Evolutionary conservation across 2,113 vertebrate genomes (phyloP).

Genomic region (Orycteropus afer): DNA sequence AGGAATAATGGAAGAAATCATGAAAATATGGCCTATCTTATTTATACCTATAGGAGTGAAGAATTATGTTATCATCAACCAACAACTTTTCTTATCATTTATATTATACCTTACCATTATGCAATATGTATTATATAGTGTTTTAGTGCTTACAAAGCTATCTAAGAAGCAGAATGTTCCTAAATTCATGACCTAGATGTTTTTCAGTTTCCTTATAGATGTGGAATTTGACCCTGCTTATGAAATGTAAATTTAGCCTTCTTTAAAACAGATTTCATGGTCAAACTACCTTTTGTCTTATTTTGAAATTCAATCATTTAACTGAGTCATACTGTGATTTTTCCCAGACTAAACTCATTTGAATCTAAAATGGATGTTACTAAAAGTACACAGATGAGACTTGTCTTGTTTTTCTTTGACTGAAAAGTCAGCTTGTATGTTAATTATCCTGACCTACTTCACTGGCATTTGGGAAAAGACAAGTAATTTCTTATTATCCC

Average conservation of each 20-base stretch:
- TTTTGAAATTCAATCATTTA: constrained; percentile 70
- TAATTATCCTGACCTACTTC: constrained; percentile 77
- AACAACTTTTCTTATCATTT: constrained; percentile 22
- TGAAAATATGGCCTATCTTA: constrained; percentile 37
- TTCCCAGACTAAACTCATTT: constrained; percentile 69
- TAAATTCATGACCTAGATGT: constrained; percentile 42
- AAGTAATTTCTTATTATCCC: constrained; percentile 74
- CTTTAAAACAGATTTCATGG: constrained; percentile 38
- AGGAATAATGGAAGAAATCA: not conserved
- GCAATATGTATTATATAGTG: constrained; percentile 10
- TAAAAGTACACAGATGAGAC: constrained; percentile 72
- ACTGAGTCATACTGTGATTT: constrained; percentile 70
- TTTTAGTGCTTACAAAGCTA: constrained; percentile 10
- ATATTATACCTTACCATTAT: constrained; percentile 25
- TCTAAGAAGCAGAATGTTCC: constrained; percentile 32
- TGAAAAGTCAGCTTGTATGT: constrained; percentile 74
- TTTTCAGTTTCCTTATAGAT: constrained; percentile 41
- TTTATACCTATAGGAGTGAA: not conserved
- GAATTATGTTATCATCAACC: constrained; percentile 27
- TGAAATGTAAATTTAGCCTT: constrained; percentile 49
- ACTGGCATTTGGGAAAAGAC: constrained; percentile 70
- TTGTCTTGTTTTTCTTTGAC: constrained; percentile 71
- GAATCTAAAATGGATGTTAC: constrained; percentile 57
- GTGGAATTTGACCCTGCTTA: constrained; percentile 39
- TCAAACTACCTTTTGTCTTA: constrained; percentile 68